Evolutionary conservation across 2,113 vertebrate genomes (phyloP), one percentile per base, ranked within the genome.

Genomic region (Choloepus hoffmanni): DNA sequence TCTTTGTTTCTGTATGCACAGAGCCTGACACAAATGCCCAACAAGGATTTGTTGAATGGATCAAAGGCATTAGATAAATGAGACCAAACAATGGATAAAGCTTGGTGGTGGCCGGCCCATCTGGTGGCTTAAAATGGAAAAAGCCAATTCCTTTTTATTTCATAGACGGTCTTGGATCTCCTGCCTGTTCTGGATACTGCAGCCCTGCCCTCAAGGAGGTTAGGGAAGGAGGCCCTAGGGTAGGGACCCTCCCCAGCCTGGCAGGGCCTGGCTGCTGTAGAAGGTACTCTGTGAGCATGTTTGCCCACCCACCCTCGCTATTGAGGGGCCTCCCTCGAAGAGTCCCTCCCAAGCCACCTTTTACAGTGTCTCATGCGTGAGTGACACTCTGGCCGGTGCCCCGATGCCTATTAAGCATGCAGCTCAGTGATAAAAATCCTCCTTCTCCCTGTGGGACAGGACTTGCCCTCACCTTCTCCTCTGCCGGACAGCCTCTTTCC

Each of bases 401-500:
- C 82, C 90, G 40, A 63, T 93, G 50, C 83, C 94, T 55, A n/a
- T 53, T 92, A 86, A 84, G n/a, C 50, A 15, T 92, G 86, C n/a
- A 88, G 84, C 85, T 79, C 55, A n/a, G 0, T n/a, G 62, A 67
- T 90, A 50, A 50, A 1, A 0, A 0, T 30, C 36, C 6, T 40
- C 18, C 33, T 26, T 43, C 19, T 68, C 63, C n/a, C 36, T 0
- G 3, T 1, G 77, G 70, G 84, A 65, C 18, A 3, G 14, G 45
- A 33, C 81, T 68, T 83, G 33, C 40, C 26, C 40, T 86, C 26
- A 9, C 45, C 16, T 1, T 48, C 2, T 28, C 18, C 16, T 30
- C 1, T 13, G 24, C 45, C 1, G 78, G 11, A 0, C 1, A 0
- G 48, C 86, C 77, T 81, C 14, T 18, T 19, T 40, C 70, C 2